Conservation (phyloP, 1,140 invertebrate species). For the Diorhabda elongata region DNA sequence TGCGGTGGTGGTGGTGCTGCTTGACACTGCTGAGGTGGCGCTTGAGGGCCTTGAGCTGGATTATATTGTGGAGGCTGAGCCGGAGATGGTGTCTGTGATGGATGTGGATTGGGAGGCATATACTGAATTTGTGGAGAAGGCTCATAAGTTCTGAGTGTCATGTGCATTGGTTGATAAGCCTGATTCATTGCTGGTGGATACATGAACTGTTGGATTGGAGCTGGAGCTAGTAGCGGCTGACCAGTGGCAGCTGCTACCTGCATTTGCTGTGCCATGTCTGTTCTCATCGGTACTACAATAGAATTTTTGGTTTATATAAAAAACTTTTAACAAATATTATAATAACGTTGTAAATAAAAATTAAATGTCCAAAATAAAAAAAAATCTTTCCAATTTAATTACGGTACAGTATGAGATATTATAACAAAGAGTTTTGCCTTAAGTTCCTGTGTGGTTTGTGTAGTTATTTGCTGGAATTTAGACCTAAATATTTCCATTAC, state of each 20-base stretch:
- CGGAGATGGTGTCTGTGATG: slow-evolving; percentile 60
- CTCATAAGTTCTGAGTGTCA: slow-evolving; percentile 22
- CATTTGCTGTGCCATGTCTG: slow-evolving; percentile 65
- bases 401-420: too few species aligned
- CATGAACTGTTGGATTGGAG: slow-evolving; percentile 61
- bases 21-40: slow-evolving; percentile 46
- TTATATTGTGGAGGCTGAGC: slow-evolving; percentile 59
- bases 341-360: too few species aligned
- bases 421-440: too few species aligned
- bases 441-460: too few species aligned
- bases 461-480: too few species aligned
- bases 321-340: slow-evolving; percentile 5
- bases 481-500: too few species aligned
- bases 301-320: slow-evolving; percentile 22
- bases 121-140: slow-evolving; percentile 54
- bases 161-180: slow-evolving; percentile 28
- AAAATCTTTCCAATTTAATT: too few species aligned
- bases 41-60: slow-evolving; percentile 54
- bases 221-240: slow-evolving; percentile 75
- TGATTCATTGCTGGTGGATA: slow-evolving; percentile 47
- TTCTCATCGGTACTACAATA: slow-evolving; percentile 54
- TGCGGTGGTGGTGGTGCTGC: slow-evolving; percentile 52
- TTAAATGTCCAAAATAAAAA: too few species aligned
- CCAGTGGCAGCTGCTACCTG: slow-evolving; percentile 73
- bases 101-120: slow-evolving; percentile 60